Base-by-base conservation (phyloP, 1,140 invertebrate species). In the Tetramorium parvispinum region DNA sequence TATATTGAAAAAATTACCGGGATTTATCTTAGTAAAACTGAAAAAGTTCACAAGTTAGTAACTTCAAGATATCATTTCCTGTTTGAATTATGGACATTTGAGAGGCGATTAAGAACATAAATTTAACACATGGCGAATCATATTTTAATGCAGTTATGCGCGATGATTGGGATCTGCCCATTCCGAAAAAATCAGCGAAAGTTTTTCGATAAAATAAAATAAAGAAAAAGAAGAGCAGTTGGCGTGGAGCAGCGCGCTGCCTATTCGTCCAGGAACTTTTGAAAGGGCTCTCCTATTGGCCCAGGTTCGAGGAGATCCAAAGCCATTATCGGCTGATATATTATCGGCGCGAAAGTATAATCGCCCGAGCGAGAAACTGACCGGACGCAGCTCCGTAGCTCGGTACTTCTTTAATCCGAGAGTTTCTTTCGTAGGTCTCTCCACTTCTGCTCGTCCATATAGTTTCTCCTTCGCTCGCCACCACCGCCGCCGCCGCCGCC, bases 331-430 rank as follows among this genome's bases (percentile, higher is more conserved):
- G 86, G 87, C 89, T 93, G 92, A 94, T 95, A 93, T 94, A 94
- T 94, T 94, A 94, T 93, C 93, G 90, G 91, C 91, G 88, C 91
- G 91, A 94, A 94, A 93, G 92, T 94, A 94, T 94, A 94, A 94
- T 94, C 93, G 93, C 65, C 57, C 85, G 79, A 75, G 88, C 86
- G 88, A 90, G 87, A 91, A 87, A 93, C 86, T 88, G 78, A 85
- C 83, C 86, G 68, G 57, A 78, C 59, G 61, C 66, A 68, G 43
- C 37, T 53, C 63, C 18, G 71, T 87, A 83, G 71, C 49, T 24
- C 13, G 63, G 53, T 49, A 77, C 65, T 86, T 24, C 77, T 87
- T 90, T 83, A 89, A 78, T 87, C 78, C 81, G 32, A 40, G 53
- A 75, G 63, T 18, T 63, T 66, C 59, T 63, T 85, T 87, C 78